A percentile compares a stretch with the other conserved stretches of the same genome.
Evolutionary conservation across 2,888 invertebrate genomes (phyloP).

Genomic region (Drosophila multiciliata): DNA sequence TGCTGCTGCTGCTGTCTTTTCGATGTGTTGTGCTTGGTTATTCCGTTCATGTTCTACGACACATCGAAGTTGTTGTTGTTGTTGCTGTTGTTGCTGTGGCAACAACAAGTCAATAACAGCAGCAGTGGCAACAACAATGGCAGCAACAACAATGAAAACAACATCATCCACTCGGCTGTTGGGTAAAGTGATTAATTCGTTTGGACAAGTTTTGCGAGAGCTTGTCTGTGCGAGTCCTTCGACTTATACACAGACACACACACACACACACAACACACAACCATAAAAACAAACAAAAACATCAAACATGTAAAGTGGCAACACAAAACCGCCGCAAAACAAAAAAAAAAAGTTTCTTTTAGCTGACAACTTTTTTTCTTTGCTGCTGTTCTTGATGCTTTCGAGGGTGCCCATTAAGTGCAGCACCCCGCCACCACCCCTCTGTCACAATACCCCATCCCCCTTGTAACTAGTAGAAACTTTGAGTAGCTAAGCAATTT

Average conservation of each 20-base stretch:
- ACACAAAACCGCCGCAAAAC: conserved; percentile 44
- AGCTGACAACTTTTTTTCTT: conserved; percentile 63
- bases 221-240: conserved; percentile 43
- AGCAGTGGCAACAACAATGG: conserved; percentile 18
- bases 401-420: conserved; percentile 16
- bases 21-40: conserved; percentile 35
- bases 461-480: neutral
- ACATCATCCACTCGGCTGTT: conserved; percentile 69
- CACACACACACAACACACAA: conserved; percentile 23
- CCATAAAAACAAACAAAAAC: conserved; percentile 17
- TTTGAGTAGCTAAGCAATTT: conserved; percentile 68
- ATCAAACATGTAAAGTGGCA: conserved; percentile 38
- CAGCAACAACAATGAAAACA: conserved; percentile 51
- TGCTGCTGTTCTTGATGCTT: conserved; percentile 40
- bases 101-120: conserved; percentile 33
- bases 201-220: conserved; percentile 73
- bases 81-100: conserved; percentile 5
- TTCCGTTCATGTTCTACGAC: conserved; percentile 25
- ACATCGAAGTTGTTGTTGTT: conserved; percentile 22
- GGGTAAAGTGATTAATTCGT: conserved; percentile 79
- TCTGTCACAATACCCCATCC: neutral
- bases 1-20: conserved; percentile 32
- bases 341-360: conserved; percentile 63
- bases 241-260: conserved; percentile 23
- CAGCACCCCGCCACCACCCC: neutral